Evolutionary conservation across 2,113 vertebrate species (phyloP), one percentile per base, ranked within the genome.

Genomic region (Hyaena hyaena): DNA sequence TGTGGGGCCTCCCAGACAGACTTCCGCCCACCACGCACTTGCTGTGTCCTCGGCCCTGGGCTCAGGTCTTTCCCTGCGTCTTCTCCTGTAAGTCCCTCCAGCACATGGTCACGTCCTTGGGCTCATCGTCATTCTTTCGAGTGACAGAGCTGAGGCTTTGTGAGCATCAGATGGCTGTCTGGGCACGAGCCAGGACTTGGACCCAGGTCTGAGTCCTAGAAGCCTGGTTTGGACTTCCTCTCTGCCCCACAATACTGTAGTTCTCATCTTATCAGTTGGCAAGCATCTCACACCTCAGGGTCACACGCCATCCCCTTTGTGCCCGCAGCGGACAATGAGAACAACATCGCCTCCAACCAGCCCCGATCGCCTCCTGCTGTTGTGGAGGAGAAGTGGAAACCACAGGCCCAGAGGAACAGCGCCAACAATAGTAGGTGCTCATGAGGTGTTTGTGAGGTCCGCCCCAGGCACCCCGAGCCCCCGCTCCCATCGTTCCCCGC

Each of bases 311-410:
- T 88, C 95, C 84, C 93, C 96, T 86, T 96, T 98, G 95, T 98
- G 80, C 71, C 97, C 66, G 0, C 98, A 99, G 99, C 99, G 61
- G 99, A 99, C 98, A 99, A 99, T 26, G 99, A 99, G 98, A 99
- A 99, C 98, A 99, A 99, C 98, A 99, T 99, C 71, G 98, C 99
- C 98, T 99, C 99, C 94, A 99, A 99, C 98, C 99, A 99, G 97
- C 99, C 99, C 88, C 99, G 99, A 93, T 98, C 99, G 15, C 98
- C 98, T 55, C 97, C 99, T 16, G 86, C 99, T 43, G 98, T 99
- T 43, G 99, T 99, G 84, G 99, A 99, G 97, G 99, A 99, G 92
- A 99, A 99, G 95, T 99, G 99, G 99, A 99, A 99, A 98, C 99
- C 98, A 19, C 99, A 99, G 81, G 98, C 98, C 88, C 99, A 99